These are phyloP conservation scores for Psittacus erithacus DNA, from an alignment of 2,113 vertebrate species.

Conservation along the genomic window DNA sequence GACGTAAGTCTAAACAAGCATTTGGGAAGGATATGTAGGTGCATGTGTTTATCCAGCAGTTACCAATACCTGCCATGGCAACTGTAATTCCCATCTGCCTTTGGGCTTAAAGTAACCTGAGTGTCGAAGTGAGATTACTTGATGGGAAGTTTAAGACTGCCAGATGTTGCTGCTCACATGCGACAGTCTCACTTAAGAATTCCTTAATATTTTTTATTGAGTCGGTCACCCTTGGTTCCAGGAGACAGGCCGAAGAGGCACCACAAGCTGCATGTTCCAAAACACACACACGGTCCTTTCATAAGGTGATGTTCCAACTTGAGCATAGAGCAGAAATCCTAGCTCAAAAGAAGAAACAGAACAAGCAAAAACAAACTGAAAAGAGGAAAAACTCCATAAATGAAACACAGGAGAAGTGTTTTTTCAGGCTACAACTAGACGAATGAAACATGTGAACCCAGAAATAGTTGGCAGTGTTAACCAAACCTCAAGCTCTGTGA, in stretches of 20 bases:
- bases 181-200: not conserved
- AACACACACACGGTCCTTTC: not conserved
- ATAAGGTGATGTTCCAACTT: not conserved
- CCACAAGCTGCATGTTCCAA: not conserved
- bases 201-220: not conserved
- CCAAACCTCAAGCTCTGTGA: constrained; percentile 29
- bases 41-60: not conserved
- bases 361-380: constrained; percentile 13
- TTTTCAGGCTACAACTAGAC: not conserved
- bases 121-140: not conserved
- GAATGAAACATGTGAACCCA: not conserved
- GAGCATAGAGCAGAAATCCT: not conserved
- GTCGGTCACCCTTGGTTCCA: not conserved
- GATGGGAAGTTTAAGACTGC: not conserved
- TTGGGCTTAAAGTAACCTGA: not conserved
- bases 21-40: rapidly evolving
- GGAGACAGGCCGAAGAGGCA: not conserved
- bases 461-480: constrained; percentile 40
- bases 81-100: not conserved
- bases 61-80: not conserved
- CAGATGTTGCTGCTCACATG: not conserved
- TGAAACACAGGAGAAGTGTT: constrained; percentile 9
- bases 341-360: constrained; percentile 3
- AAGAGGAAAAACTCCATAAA: not conserved
- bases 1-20: not conserved